phyloP scores from a whole-genome alignment of 1,140 invertebrate species.

The Condylostylus longicornis region DNA sequence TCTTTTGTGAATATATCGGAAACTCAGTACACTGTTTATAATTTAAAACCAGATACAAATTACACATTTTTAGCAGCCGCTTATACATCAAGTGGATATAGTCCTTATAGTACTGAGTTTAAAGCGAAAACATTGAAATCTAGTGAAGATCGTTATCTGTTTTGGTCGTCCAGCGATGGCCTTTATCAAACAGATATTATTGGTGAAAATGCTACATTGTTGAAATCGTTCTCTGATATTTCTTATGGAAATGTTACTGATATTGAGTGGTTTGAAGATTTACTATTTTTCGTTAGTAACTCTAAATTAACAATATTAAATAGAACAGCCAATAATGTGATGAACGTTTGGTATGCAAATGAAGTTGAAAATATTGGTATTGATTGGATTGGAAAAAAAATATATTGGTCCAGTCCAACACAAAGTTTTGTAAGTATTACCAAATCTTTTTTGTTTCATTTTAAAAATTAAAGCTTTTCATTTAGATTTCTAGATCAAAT shows the following conservation, averaged over 20 bases:
- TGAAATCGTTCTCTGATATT: conserved; percentile 21
- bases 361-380: conserved; percentile 65
- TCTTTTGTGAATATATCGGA: conserved; percentile 24
- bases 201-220: conserved; percentile 43
- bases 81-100: conserved; percentile 52
- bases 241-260: conserved; percentile 43
- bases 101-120: conserved; percentile 66
- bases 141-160: conserved; percentile 21
- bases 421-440: conserved; percentile 50
- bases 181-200: conserved; percentile 52
- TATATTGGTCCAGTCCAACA: conserved; percentile 81
- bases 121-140: conserved; percentile 46
- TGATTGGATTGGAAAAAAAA: conserved; percentile 73
- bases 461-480: too few species aligned
- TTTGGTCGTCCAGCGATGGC: conserved; percentile 58
- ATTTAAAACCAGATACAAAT: conserved; percentile 53
- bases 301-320: conserved; percentile 57
- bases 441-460: too few species aligned
- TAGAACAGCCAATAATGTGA: conserved; percentile 39
- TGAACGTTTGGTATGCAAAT: conserved; percentile 43
- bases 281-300: conserved; percentile 58
- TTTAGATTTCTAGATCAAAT: conserved; percentile 4
- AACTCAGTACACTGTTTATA: conserved; percentile 47
- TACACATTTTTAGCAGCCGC: conserved; percentile 46
- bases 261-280: conserved; percentile 51